Percentiles rank a stretch among this genome's conserved stretches.
These are phyloP conservation scores for Neelides sp. DNA, from an alignment of 1,140 invertebrate genomes.

Conservation along the genomic window DNA sequence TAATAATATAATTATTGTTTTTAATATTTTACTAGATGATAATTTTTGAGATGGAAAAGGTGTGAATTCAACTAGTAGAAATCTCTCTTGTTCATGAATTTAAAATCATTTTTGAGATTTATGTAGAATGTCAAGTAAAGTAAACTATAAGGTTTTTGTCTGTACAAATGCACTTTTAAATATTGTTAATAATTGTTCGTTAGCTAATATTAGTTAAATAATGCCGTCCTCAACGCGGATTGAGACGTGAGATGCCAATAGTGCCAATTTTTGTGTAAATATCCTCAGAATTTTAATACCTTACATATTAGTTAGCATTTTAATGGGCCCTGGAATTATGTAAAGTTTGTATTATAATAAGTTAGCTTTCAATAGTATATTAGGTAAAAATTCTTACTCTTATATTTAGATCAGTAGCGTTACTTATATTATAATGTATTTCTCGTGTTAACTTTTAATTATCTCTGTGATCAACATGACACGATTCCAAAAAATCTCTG, in stretches of 20 bases:
- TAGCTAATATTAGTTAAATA: too few species aligned
- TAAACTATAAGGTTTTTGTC: not conserved
- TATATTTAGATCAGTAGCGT: too few species aligned
- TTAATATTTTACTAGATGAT: not conserved
- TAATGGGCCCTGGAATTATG: not conserved
- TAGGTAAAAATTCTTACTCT: not conserved
- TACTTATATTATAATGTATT: too few species aligned
- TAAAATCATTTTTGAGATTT: not conserved
- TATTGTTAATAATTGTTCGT: too few species aligned
- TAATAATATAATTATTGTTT: not conserved
- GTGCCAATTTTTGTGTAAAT: too few species aligned
- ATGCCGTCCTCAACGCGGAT: too few species aligned
- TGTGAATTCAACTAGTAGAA: too few species aligned
- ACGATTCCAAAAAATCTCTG: conserved; percentile 16
- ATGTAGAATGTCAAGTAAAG: not conserved
- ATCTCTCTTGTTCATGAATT: not conserved
- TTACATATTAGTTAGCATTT: not conserved
- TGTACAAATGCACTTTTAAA: too few species aligned
- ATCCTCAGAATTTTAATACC: not conserved
- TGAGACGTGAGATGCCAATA: too few species aligned
- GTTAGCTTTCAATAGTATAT: not conserved
- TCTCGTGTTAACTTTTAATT: not conserved
- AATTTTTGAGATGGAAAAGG: too few species aligned
- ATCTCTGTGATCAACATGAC: conserved; percentile 14
- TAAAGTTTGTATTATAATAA: not conserved